Evolutionary conservation across 2,113 vertebrate species (phyloP).

Genomic region (Psilopsiagon aurifrons): DNA sequence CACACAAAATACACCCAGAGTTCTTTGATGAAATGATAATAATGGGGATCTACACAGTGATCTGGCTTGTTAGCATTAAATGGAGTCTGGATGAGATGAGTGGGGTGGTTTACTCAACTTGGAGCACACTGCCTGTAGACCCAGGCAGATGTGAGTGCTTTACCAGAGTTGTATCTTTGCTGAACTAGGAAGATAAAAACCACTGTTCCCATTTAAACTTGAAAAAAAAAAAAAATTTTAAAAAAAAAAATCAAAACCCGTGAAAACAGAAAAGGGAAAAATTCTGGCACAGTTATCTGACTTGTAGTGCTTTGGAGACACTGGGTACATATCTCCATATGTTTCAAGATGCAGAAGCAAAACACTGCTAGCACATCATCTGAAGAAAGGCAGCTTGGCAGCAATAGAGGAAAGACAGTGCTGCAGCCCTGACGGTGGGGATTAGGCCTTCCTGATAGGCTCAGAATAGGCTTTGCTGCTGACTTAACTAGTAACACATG

Average conservation of each 20-base stretch:
- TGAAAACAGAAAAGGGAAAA: background rate
- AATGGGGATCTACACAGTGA: background rate
- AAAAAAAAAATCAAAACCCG: no score
- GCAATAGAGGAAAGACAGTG: background rate
- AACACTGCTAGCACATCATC: background rate
- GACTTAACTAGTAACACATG: constrained; percentile 27
- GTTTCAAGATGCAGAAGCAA: background rate
- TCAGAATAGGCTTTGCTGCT: background rate
- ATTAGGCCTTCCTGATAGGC: background rate
- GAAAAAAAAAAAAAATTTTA: background rate
- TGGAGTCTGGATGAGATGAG: background rate
- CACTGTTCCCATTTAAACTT: background rate
- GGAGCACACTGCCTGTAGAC: background rate
- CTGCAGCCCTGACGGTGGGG: background rate
- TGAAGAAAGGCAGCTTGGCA: background rate
- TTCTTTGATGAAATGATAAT: background rate
- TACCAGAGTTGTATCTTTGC: background rate
- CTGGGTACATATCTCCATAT: background rate
- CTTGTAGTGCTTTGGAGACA: background rate
- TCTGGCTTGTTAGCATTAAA: background rate
- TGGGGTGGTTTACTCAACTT: background rate
- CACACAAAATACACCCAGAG: background rate
- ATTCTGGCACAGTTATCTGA: background rate
- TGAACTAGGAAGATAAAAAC: background rate
- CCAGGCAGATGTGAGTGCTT: background rate